phyloP scores from a whole-genome alignment of 2,797 vertebrate genomes.

The Malacoctenus gilli region DNA sequence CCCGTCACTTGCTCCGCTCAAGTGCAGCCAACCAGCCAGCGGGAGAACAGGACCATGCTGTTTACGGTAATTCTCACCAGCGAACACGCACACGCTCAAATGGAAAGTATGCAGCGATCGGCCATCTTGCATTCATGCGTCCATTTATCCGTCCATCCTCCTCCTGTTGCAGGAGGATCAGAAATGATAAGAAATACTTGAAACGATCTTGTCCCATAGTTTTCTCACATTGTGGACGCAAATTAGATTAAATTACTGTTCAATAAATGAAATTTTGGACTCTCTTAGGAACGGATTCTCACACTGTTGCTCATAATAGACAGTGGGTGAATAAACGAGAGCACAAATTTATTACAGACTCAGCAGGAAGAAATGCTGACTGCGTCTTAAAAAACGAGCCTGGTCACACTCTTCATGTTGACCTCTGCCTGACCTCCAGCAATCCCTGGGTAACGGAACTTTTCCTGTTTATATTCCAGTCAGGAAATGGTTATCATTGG shows the following conservation, averaged over 20 bases:
- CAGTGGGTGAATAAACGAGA: constrained; percentile 1
- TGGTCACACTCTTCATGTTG: constrained; percentile 17
- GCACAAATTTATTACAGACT: constrained; percentile 26
- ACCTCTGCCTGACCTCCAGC: constrained; percentile 47
- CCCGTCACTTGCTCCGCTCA: constrained; percentile 66
- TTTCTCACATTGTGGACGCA: no score
- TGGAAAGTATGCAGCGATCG: not conserved
- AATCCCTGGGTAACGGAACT: constrained; percentile 33
- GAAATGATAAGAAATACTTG: no score
- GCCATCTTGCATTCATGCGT: not conserved
- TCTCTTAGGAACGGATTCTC: no score
- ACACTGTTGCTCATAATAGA: not conserved
- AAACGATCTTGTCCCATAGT: no score
- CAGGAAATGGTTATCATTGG: constrained; percentile 55
- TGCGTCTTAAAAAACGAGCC: constrained; percentile 43
- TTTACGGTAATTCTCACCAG: constrained; percentile 85
- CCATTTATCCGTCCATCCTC: no score
- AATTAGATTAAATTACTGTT: no score
- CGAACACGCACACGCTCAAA: not conserved
- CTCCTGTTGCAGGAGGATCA: no score
- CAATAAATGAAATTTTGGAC: no score
- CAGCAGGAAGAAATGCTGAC: constrained; percentile 60
- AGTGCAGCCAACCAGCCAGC: constrained; percentile 92
- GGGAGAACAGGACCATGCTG: constrained; percentile 96
- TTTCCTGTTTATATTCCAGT: constrained; percentile 62